A percentile compares a stretch with the other conserved stretches of the same genome.
These are phyloP conservation scores for Chelon auratus DNA, from an alignment of 2,797 vertebrate species.

Conservation along the genomic window DNA sequence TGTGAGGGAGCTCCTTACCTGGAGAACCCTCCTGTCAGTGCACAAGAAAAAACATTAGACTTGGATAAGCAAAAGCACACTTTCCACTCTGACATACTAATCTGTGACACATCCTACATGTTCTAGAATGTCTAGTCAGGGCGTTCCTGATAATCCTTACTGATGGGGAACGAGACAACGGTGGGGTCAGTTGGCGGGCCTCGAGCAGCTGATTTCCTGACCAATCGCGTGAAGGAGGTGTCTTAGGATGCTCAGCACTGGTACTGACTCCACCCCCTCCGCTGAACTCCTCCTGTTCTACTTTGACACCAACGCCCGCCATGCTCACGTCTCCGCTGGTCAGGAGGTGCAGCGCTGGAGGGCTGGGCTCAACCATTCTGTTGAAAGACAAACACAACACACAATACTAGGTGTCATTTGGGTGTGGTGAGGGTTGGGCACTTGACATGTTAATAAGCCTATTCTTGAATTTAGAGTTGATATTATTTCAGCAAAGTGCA, in stretches of 20 bases:
- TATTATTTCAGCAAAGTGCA: too few species aligned
- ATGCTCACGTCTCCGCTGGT: slow-evolving; percentile 88
- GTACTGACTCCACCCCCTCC: slow-evolving; percentile 49
- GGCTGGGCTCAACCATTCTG: slow-evolving; percentile 96
- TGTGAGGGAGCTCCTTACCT: slow-evolving; percentile 73
- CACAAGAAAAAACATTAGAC: slow-evolving; percentile 8
- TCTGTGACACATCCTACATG: background rate
- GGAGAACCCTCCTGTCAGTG: slow-evolving; percentile 79
- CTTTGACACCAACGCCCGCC: slow-evolving; percentile 89
- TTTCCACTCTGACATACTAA: background rate
- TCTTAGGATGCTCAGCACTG: slow-evolving; percentile 53
- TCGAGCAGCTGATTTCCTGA: slow-evolving; percentile 73
- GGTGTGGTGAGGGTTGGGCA: slow-evolving; percentile 16
- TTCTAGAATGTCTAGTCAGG: background rate
- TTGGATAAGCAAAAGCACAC: background rate
- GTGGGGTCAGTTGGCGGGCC: slow-evolving; percentile 76
- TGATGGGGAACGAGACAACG: slow-evolving; percentile 77
- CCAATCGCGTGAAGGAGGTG: slow-evolving; percentile 77
- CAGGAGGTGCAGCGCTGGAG: slow-evolving; percentile 85
- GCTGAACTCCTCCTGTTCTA: slow-evolving; percentile 85
- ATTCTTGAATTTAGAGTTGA: background rate
- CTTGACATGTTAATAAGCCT: background rate
- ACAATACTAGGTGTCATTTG: slow-evolving; percentile 23
- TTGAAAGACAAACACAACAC: slow-evolving; percentile 28
- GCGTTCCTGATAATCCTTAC: slow-evolving; percentile 57